These are phyloP conservation scores for Ceratotherium simum DNA, from an alignment of 2,113 vertebrate species.

Conservation along the genomic window DNA sequence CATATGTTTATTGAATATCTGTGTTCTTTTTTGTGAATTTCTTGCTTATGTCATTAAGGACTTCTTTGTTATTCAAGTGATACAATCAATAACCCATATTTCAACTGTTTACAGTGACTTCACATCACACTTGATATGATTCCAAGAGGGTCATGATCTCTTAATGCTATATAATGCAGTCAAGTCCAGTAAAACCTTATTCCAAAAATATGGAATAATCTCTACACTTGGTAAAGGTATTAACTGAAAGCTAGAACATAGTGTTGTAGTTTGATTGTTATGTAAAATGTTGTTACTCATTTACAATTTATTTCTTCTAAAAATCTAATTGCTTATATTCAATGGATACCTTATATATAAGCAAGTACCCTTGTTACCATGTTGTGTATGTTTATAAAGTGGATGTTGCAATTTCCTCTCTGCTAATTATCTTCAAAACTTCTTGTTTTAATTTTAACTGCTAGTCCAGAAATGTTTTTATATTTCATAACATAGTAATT, in stretches of 20 bases:
- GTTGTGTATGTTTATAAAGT: background rate
- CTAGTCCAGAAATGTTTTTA: conserved; percentile 50
- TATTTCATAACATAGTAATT: conserved; percentile 54
- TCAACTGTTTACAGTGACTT: background rate
- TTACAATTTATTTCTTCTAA: conserved; percentile 7
- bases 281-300: background rate
- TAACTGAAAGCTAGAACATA: background rate
- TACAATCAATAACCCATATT: background rate
- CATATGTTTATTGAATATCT: background rate
- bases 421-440: conserved; percentile 26
- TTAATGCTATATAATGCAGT: background rate
- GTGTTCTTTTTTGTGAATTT: background rate
- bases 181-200: background rate
- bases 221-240: background rate
- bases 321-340: background rate
- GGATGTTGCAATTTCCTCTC: background rate
- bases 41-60: background rate
- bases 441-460: conserved; percentile 66
- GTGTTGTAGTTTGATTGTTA: background rate
- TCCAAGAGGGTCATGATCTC: background rate
- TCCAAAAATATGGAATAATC: background rate
- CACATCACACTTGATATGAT: background rate
- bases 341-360: background rate
- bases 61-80: background rate
- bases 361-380: background rate